Conservation (phyloP, 2,888 invertebrate genomes). For the Maniola hyperantus region DNA sequence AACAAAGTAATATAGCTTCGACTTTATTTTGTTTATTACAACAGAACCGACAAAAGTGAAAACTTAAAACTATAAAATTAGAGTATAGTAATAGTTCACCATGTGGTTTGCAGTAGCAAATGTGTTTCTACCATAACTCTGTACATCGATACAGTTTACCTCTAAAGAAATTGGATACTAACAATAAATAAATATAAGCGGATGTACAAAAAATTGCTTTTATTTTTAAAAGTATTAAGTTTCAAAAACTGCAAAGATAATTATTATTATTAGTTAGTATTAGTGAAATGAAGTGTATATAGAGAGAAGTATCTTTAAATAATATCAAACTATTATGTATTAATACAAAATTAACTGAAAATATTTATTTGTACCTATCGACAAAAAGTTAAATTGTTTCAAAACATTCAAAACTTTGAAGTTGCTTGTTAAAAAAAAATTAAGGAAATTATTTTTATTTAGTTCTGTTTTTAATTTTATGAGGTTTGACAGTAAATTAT, state of each 20-base stretch:
- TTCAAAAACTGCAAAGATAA: constrained; percentile 40
- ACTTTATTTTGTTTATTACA: too few relatives aligned
- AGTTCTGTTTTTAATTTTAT: not conserved
- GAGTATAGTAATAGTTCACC: too few relatives aligned
- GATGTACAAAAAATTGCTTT: constrained; percentile 48
- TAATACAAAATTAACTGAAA: too few relatives aligned
- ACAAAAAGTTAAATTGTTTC: too few relatives aligned
- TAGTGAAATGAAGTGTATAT: not conserved
- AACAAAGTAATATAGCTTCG: too few relatives aligned
- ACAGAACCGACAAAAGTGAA: too few relatives aligned
- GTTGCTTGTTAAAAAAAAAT: too few relatives aligned
- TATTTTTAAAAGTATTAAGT: constrained; percentile 45
- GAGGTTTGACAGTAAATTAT: not conserved
- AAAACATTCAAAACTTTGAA: too few relatives aligned
- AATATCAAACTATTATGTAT: not conserved
- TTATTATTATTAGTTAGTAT: constrained; percentile 23
- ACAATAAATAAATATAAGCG: not conserved
- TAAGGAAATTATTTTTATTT: not conserved
- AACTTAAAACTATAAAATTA: too few relatives aligned
- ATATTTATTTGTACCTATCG: too few relatives aligned
- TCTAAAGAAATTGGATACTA: not conserved
- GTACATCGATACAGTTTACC: not conserved
- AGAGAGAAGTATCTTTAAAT: not conserved
- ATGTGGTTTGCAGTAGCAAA: not conserved
- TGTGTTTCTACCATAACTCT: not conserved